These are phyloP conservation scores for Euspilapteryx auroguttella DNA, from an alignment of 2,888 invertebrate species.

Conservation along the genomic window DNA sequence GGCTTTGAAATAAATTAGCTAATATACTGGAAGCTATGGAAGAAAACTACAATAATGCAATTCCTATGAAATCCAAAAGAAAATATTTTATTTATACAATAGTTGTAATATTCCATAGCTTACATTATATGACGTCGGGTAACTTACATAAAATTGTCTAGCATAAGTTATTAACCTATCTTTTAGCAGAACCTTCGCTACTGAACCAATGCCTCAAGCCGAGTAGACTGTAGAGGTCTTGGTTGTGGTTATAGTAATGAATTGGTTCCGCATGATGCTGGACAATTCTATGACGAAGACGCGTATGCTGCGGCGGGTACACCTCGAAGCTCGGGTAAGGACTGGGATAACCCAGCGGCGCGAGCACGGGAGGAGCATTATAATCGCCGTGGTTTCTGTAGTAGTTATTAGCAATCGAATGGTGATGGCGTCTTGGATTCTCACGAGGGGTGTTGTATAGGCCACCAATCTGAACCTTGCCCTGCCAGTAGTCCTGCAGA, in stretches of 20 bases:
- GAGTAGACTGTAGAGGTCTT: conserved; percentile 44
- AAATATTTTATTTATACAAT: no score
- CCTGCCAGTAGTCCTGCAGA: conserved; percentile 50
- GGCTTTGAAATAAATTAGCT: conserved; percentile 59
- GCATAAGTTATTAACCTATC: conserved; percentile 37
- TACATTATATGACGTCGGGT: conserved; percentile 56
- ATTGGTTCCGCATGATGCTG: conserved; percentile 24
- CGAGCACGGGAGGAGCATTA: no score
- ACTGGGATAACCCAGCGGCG: no score
- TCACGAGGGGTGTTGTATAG: conserved; percentile 35
- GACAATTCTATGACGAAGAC: conserved; percentile 25
- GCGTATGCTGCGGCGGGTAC: conserved; percentile 24
- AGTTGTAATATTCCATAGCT: conserved; percentile 45
- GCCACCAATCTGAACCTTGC: conserved; percentile 32
- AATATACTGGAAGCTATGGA: conserved; percentile 54
- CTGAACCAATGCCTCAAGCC: conserved; percentile 53
- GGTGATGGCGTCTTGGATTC: conserved; percentile 47
- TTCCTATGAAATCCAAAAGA: no score
- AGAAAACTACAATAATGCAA: no score
- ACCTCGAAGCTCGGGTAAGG: conserved; percentile 21
- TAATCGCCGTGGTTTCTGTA: conserved; percentile 5
- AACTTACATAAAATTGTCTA: conserved; percentile 47
- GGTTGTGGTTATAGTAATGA: conserved; percentile 27
- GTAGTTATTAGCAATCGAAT: conserved; percentile 36
- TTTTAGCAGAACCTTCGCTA: conserved; percentile 45